Evolutionary conservation across 2,113 vertebrate species (phyloP).

Genomic region (Menidia beryllina): DNA sequence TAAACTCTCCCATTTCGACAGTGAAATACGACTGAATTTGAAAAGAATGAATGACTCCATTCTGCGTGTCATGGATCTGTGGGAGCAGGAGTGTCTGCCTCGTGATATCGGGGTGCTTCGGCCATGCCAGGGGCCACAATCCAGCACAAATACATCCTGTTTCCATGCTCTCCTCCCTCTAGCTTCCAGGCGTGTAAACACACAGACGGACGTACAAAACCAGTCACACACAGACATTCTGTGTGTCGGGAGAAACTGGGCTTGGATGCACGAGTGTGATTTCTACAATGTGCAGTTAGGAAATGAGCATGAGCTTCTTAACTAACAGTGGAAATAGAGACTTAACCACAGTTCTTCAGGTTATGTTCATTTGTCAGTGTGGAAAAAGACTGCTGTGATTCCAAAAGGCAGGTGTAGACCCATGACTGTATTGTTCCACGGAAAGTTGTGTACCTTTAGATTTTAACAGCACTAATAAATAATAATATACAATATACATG

Average conservation of each 20-base stretch:
- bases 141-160: slow-evolving; percentile 80
- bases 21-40: slow-evolving; percentile 37
- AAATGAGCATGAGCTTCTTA: neutral
- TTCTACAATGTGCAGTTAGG: neutral
- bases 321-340: too few species aligned
- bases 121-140: slow-evolving; percentile 75
- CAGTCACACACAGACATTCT: slow-evolving; percentile 37
- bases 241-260: slow-evolving; percentile 15
- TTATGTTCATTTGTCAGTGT: too few species aligned
- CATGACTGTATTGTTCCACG: too few species aligned
- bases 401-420: too few species aligned
- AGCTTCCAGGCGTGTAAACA: slow-evolving; percentile 29
- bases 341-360: too few species aligned
- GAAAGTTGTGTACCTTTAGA: too few species aligned
- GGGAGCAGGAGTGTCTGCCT: slow-evolving; percentile 66
- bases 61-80: slow-evolving; percentile 44
- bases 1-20: slow-evolving; percentile 21
- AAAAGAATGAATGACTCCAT: slow-evolving; percentile 61
- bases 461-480: too few species aligned
- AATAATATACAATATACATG: too few species aligned
- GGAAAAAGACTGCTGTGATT: too few species aligned
- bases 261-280: neutral
- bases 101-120: slow-evolving; percentile 63
- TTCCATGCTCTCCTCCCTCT: slow-evolving; percentile 42
- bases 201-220: slow-evolving; percentile 28